Evolutionary conservation across 2,888 invertebrate species (phyloP).

Genomic region (Tetheella fluctuosa): DNA sequence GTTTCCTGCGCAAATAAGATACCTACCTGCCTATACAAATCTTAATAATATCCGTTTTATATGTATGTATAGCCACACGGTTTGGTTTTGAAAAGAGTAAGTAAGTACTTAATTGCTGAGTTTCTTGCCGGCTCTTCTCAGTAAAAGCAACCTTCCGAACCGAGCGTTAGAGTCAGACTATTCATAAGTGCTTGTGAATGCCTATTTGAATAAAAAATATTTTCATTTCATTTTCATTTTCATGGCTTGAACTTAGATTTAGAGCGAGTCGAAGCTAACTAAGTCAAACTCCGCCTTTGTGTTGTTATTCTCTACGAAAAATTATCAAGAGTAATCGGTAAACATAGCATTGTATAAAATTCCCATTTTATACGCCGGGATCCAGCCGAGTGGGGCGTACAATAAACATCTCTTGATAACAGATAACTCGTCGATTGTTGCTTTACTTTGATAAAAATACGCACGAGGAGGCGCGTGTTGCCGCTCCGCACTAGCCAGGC

Average conservation of each 20-base stretch:
- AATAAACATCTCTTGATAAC: slow-evolving; percentile 50
- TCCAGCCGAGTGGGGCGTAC: slow-evolving; percentile 33
- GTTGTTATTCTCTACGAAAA: slow-evolving; percentile 31
- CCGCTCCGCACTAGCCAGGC: slow-evolving; percentile 46
- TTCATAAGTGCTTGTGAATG: no score
- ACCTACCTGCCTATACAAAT: slow-evolving; percentile 2
- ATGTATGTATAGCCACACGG: background rate
- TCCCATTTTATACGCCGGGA: slow-evolving; percentile 8
- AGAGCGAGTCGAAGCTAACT: background rate
- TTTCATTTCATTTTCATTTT: no score
- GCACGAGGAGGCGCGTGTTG: slow-evolving; percentile 63
- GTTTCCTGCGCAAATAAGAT: background rate
- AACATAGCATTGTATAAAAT: slow-evolving; percentile 15
- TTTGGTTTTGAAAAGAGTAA: no score
- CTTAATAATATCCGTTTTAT: background rate
- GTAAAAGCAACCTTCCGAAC: no score
- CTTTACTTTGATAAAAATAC: slow-evolving; percentile 69
- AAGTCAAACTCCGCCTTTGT: slow-evolving; percentile 7
- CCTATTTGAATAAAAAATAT: no score
- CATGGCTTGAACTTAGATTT: no score
- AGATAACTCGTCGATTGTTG: slow-evolving; percentile 56
- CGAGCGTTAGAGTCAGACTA: no score
- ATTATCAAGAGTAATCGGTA: slow-evolving; percentile 23
- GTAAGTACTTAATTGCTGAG: no score
- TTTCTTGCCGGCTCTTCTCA: no score